Base-by-base conservation (phyloP, 2,113 vertebrate genomes). In the Mirza zaza region DNA sequence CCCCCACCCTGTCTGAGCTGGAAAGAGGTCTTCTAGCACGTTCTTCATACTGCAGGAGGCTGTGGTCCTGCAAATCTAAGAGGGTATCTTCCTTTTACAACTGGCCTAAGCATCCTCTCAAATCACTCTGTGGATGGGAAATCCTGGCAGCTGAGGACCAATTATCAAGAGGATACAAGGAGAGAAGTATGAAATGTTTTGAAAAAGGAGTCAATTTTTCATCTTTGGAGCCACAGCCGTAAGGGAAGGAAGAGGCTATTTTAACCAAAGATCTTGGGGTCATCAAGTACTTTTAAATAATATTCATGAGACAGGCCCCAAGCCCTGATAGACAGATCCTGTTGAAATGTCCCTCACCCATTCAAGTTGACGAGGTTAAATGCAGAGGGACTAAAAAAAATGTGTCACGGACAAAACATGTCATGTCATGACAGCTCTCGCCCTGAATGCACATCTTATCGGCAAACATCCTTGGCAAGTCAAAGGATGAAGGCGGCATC, bases 221-320 rank as follows among this genome's bases (percentile, higher is more conserved):
- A 50, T 82, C 52, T 76, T 82, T 67, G 7, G 36, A 93, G 32
- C 21, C 61, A 76, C 4, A 71, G 32, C 6, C 45, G 36, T 42
- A 94, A 76, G 34, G 75, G 82, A 45, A 39, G 8, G 45, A 34
- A 18, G 8, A 20, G 3, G n/a, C 81, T 68, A 39, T 86, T 95
- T 84, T 76, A 59, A 88, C 50, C 70, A 36, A 63, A 94, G 63
- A 45, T 61, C 48, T 76, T 25, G 3, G 52, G 4, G 7, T 81
- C n/a, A 4, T 52, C n/a, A 57, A 85, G 8, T 67, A 94, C 94
- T 92, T 95, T 84, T n/a, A 77, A 96, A 82, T 81, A 76, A 76
- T 94, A 96, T 91, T 67, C 67, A 61, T 3, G 7, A 70, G 70
- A 70, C 23, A 67, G 70, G 17, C 42, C 27, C 11, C 11, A 87